Conservation (phyloP, 2,113 vertebrate genomes). For the Nettapus auritus region DNA sequence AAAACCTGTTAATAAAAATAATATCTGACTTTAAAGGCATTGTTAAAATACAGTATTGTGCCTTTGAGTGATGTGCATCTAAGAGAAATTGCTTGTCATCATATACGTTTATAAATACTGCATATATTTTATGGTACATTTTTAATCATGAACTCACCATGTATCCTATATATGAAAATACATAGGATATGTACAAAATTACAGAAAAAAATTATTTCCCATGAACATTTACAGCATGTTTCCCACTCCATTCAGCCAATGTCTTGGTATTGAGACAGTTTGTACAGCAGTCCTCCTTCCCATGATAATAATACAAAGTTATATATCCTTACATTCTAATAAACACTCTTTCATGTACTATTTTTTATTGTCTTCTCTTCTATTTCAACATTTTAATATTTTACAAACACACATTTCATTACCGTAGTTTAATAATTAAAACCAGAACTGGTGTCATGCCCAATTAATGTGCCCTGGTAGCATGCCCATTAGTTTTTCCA, state of each 20-base stretch:
- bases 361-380: slow-evolving; percentile 77
- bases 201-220: slow-evolving; percentile 9
- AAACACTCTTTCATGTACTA: slow-evolving; percentile 14
- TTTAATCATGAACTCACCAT: background rate
- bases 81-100: background rate
- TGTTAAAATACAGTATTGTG: background rate
- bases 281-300: background rate
- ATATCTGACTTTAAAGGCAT: background rate
- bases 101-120: background rate
- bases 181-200: background rate
- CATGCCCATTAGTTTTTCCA: slow-evolving; percentile 99
- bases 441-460: slow-evolving; percentile 97
- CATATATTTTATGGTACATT: background rate
- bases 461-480: slow-evolving; percentile 97
- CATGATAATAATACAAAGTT: background rate
- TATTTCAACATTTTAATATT: slow-evolving; percentile 87
- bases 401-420: slow-evolving; percentile 95
- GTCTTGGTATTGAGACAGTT: background rate
- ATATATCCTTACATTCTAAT: background rate
- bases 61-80: background rate
- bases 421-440: slow-evolving; percentile 98
- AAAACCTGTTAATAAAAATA: background rate
- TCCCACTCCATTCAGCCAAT: background rate
- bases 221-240: background rate
- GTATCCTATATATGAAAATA: background rate